Percentiles rank a stretch among this genome's conserved stretches.
phyloP scores from a whole-genome alignment of 2,888 invertebrate species.

The Trichogramma evanescens region DNA sequence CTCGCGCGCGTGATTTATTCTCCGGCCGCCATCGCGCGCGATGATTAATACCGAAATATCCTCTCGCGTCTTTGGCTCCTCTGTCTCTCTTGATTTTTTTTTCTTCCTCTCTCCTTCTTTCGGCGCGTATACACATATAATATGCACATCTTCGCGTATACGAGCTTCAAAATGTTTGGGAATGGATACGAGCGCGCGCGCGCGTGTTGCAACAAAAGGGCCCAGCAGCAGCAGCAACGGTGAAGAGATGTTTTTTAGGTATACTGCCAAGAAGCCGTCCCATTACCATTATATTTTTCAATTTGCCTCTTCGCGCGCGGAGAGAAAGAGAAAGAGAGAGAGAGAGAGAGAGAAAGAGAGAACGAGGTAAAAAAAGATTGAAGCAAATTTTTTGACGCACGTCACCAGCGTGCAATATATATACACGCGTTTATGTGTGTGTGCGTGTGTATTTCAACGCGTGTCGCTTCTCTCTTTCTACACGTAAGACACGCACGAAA shows the following conservation, averaged over 20 bases:
- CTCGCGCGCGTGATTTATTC: constrained; percentile 10
- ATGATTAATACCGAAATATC: constrained; percentile 11
- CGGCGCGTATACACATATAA: not conserved
- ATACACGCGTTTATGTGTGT: no score
- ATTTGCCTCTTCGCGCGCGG: constrained; percentile 4
- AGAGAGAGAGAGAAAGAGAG: no score
- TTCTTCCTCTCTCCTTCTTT: not conserved
- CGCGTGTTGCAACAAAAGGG: not conserved
- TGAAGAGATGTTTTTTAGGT: no score
- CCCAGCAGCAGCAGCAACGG: not conserved
- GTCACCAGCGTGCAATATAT: not conserved
- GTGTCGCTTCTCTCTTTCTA: no score
- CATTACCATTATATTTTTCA: constrained; percentile 16
- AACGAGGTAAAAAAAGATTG: no score
- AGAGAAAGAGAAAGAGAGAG: not conserved
- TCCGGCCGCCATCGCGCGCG: not conserved
- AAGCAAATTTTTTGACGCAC: constrained; percentile 8
- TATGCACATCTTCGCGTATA: not conserved
- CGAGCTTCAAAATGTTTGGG: not conserved
- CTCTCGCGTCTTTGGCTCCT: not conserved
- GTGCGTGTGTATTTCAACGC: no score
- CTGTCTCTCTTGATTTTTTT: not conserved
- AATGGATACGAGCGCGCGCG: not conserved
- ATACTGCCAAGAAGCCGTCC: not conserved
- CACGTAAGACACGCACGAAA: no score